Evolutionary conservation across 1,140 invertebrate species (phyloP), one percentile per base, ranked within the genome.

Genomic region (Cyphomyrmex costatus): DNA sequence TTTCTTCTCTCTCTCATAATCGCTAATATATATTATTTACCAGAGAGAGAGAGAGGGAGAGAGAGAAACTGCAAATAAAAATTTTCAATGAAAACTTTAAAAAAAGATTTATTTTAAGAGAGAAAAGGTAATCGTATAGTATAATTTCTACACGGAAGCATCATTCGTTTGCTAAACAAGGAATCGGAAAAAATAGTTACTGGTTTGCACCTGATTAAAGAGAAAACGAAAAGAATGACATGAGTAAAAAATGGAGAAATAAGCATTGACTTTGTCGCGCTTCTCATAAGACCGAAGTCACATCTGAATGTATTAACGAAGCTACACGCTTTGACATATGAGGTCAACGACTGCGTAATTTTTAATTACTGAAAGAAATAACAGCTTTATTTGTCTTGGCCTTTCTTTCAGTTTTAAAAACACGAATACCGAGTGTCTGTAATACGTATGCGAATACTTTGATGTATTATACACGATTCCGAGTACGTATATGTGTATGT

Each of bases 321-420:
- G 89, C 66, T 68, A 70, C 36, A 60, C 27, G 84, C 89, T 91
- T 91, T 90, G 87, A 89, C 76, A 60, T 82, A 82, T 53, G 58
- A 80, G 33, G 70, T 21, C 56, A 61, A 74, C 66, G 42, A 65
- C 63, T 85, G 73, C 51, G 65, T 91, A 91, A 91, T 91, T 91
- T 91, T 91, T 91, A 91, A 91, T 91, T 89, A 91, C 78, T 85
- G 87, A n/a, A n/a, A n/a, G 84, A 89, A 91, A 91, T 78, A 91
- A 84, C 58, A 65, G 58, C 53, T 71, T 51, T 53, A 78, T 71
- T 73, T 63, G 46, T 46, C 30, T 33, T 73, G 58, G 74, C 61
- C 88, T 88, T 74, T 78, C 74, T 77, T 30, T 49, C 58, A 56
- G 56, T 56, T n/a, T 60, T 71, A 70, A 58, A 90, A 90, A 90